Conservation (phyloP, 2,797 vertebrate species). For the Apogon talboti region DNA sequence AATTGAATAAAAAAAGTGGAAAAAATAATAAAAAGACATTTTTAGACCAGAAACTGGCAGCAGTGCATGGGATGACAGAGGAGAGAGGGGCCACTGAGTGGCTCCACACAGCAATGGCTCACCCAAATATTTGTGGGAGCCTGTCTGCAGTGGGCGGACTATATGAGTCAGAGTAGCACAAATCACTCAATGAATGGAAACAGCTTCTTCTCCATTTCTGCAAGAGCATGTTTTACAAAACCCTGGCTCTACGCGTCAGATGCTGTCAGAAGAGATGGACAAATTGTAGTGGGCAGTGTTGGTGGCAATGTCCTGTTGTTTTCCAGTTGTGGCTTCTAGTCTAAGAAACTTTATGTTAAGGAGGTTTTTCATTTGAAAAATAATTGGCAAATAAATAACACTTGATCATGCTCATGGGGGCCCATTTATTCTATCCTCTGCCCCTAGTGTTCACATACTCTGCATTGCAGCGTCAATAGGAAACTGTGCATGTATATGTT, state of each 20-base stretch:
- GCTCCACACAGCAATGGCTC: slow-evolving; percentile 52
- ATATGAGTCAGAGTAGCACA: slow-evolving; percentile 63
- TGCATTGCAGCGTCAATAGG: slow-evolving; percentile 17
- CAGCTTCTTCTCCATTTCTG: slow-evolving; percentile 40
- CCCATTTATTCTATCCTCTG: not conserved
- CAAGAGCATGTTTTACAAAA: slow-evolving; percentile 28
- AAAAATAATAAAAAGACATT: slow-evolving; percentile 25
- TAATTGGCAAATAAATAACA: too few species aligned
- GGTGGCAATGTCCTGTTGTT: not conserved
- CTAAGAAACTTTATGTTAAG: slow-evolving; percentile 1
- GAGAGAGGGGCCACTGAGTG: slow-evolving; percentile 15
- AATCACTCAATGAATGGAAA: slow-evolving; percentile 59
- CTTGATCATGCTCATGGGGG: too few species aligned
- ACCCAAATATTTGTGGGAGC: slow-evolving; percentile 76
- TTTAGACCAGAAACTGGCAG: slow-evolving; percentile 22
- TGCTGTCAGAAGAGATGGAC: slow-evolving; percentile 25
- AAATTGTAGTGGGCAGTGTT: not conserved
- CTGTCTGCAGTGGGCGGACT: slow-evolving; percentile 50
- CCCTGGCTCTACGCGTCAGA: slow-evolving; percentile 12
- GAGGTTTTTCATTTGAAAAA: slow-evolving; percentile 2
- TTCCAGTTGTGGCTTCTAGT: slow-evolving; percentile 5
- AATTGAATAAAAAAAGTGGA: slow-evolving; percentile 15
- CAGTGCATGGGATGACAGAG: slow-evolving; percentile 13
- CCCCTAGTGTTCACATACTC: slow-evolving; percentile 1
- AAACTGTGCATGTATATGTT: slow-evolving; percentile 3